These are phyloP conservation scores for Passer domesticus DNA, from an alignment of 2,113 vertebrate genomes.

Conservation along the genomic window DNA sequence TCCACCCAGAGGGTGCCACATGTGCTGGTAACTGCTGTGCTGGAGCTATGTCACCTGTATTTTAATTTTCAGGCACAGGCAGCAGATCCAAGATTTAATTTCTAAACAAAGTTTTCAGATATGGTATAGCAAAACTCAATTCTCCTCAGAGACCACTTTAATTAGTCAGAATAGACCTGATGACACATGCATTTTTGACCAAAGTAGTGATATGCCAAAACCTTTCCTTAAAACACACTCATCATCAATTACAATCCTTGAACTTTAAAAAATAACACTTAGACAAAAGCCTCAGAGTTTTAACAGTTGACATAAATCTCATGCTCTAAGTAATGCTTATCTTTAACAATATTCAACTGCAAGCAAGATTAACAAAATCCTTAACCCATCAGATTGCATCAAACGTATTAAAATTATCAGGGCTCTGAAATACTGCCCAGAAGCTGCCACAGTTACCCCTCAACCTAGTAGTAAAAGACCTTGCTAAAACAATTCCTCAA, in stretches of 20 bases:
- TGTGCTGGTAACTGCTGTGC: background rate
- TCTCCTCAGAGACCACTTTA: background rate
- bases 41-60: rapidly evolving
- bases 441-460: background rate
- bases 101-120: background rate
- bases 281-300: background rate
- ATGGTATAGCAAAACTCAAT: background rate
- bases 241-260: background rate
- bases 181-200: background rate
- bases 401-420: background rate
- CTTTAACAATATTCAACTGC: background rate
- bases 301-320: background rate
- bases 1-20: background rate
- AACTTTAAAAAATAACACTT: background rate
- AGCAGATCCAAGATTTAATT: background rate
- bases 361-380: background rate
- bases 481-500: background rate
- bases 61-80: background rate
- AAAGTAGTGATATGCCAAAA: background rate
- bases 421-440: background rate
- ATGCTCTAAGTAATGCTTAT: background rate
- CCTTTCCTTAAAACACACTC: background rate
- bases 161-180: background rate
- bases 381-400: background rate
- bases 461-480: background rate